Evolutionary conservation across 1,140 invertebrate species (phyloP), one percentile per base, ranked within the genome.

Genomic region (Caerostris extrusa): DNA sequence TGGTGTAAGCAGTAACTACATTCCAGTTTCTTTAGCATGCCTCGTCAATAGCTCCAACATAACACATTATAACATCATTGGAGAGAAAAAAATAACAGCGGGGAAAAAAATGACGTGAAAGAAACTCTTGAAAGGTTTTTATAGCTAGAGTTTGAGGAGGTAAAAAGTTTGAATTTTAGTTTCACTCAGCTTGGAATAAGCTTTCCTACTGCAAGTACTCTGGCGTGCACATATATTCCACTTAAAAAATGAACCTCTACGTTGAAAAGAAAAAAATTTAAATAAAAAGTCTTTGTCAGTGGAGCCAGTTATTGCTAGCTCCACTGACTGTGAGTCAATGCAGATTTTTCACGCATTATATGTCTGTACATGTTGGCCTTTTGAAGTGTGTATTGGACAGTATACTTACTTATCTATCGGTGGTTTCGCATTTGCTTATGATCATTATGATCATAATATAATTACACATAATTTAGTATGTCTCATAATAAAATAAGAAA

Each of bases 131-230:
- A 81, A 55, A 81, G 71, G 12, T 81, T 7, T n/a, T 19, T 12
- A 50, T n/a, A 81, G 71, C 64, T 81, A 55, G 5, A 81, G 50
- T 50, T 55, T 87, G 57, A 64, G 58, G 57, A 53, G 19, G 14
- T 64, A 87, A 10, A 69, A 90, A 69, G 50, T 56, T 50, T 60
- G 64, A 91, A 85, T 64, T 91, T 71, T 57, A 90, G 67, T 50
- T 77, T 81, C 10, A 61, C 56, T 91, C 57, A 53, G 53, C 81
- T 60, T 81, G 81, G 17, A 7, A 77, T 81, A 60, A 53, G n/a
- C 71, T 91, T 91, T 91, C 81, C 57, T 58, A 14, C 77, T 91
- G 77, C 69, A 77, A 91, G 64, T 91, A 90, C 34, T 19, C 58
- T 90, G 61, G 61, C 61, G 61, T 14, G 12, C 50, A 19, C 77